Evolutionary conservation across 2,113 vertebrate genomes (phyloP).

Genomic region (Hippocampus mohnikei): DNA sequence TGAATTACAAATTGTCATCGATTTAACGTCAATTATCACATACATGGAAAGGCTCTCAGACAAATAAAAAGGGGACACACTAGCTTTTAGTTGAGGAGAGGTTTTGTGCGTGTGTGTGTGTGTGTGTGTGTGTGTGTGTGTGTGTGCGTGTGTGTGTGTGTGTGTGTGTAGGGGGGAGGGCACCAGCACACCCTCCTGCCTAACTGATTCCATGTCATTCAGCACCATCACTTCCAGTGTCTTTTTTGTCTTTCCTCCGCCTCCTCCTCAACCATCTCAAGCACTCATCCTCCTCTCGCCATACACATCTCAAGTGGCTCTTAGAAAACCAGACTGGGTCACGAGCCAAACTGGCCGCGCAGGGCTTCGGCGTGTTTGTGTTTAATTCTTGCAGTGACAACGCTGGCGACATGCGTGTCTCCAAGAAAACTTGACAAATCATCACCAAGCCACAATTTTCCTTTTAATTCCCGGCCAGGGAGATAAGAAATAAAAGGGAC

Average conservation of each 20-base stretch:
- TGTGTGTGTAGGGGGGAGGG: not conserved
- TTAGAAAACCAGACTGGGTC: slow-evolving; percentile 53
- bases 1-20: slow-evolving; percentile 96
- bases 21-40: slow-evolving; percentile 75
- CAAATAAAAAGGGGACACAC: slow-evolving; percentile 37
- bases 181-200: slow-evolving; percentile 17
- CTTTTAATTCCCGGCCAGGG: slow-evolving; percentile 30
- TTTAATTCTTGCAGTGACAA: slow-evolving; percentile 1
- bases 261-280: slow-evolving; percentile 57
- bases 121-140: no score
- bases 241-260: slow-evolving; percentile 26
- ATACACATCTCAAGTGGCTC: slow-evolving; percentile 60
- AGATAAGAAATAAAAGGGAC: slow-evolving; percentile 10
- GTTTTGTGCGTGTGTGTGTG: not conserved
- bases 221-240: slow-evolving; percentile 32
- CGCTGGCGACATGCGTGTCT: slow-evolving; percentile 19
- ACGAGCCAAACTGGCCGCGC: slow-evolving; percentile 49
- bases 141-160: not conserved
- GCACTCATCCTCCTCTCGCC: slow-evolving; percentile 48
- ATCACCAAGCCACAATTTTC: not conserved
- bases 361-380: slow-evolving; percentile 27
- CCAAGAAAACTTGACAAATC: slow-evolving; percentile 20
- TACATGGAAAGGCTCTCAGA: slow-evolving; percentile 15
- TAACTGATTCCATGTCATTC: slow-evolving; percentile 50
- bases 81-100: not conserved